Conservation (phyloP, 2,888 invertebrate species). For the Zhengitettix transpicula region DNA sequence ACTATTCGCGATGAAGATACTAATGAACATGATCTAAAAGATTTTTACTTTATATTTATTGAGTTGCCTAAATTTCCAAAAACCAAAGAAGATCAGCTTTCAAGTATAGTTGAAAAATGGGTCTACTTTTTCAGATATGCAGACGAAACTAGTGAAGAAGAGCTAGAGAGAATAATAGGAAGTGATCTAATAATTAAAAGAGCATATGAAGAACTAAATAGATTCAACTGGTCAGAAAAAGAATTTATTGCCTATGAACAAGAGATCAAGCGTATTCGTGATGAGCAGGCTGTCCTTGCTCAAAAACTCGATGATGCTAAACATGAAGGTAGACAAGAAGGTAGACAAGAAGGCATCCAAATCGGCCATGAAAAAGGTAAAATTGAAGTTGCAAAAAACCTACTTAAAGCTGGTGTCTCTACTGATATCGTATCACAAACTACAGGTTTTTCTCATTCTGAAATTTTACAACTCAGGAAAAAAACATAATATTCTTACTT, state of each 20-base stretch:
- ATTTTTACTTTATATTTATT: slow-evolving; percentile 17
- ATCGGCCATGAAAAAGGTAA: slow-evolving; percentile 5
- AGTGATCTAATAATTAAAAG: slow-evolving; percentile 14
- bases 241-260: slow-evolving; percentile 12
- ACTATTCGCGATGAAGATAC: slow-evolving; percentile 15
- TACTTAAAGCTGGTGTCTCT: background rate
- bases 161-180: slow-evolving; percentile 12
- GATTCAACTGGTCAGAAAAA: slow-evolving; percentile 17
- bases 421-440: background rate
- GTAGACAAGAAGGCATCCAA: slow-evolving; percentile 6
- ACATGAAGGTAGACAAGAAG: background rate
- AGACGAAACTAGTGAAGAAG: slow-evolving; percentile 13
- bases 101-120: slow-evolving; percentile 17
- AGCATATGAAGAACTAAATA: slow-evolving; percentile 14
- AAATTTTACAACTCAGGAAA: background rate
- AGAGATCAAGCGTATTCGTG: too few relatives aligned
- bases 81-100: slow-evolving; percentile 10
- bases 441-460: background rate
- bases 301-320: background rate
- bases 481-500: too few relatives aligned
- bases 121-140: slow-evolving; percentile 16
- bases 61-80: slow-evolving; percentile 18
- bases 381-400: background rate
- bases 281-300: background rate
- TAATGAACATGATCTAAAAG: slow-evolving; percentile 17